Conservation (phyloP, 2,113 vertebrate species). For the Rhagologus leucostigma region DNA sequence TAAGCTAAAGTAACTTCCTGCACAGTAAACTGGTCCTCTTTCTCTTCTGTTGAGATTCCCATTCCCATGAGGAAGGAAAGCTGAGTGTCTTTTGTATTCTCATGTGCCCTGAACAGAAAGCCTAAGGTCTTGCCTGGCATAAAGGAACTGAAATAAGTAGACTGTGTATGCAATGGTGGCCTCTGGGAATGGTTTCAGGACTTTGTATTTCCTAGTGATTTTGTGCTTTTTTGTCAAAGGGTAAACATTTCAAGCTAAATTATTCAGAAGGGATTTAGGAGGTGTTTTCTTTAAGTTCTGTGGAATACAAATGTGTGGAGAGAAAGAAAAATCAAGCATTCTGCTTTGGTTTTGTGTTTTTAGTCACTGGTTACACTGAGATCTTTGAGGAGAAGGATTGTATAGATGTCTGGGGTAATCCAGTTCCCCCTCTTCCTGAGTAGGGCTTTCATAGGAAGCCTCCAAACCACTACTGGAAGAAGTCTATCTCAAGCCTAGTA, state of each 20-base stretch:
- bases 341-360: slow-evolving; percentile 18
- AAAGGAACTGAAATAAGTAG: slow-evolving; percentile 47
- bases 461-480: not conserved
- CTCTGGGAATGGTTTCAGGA: slow-evolving; percentile 56
- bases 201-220: slow-evolving; percentile 53
- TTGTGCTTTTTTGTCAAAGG: slow-evolving; percentile 49
- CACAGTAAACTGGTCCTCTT: not conserved
- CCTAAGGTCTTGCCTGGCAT: not conserved
- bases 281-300: slow-evolving; percentile 50
- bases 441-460: not conserved
- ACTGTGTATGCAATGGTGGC: not conserved
- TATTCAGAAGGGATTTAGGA: slow-evolving; percentile 68
- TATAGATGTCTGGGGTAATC: slow-evolving; percentile 8
- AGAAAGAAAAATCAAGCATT: slow-evolving; percentile 44
- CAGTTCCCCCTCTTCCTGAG: not conserved
- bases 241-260: slow-evolving; percentile 67
- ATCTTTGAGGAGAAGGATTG: slow-evolving; percentile 35
- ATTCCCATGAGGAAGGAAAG: slow-evolving; percentile 48
- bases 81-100: slow-evolving; percentile 25
- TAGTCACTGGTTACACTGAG: slow-evolving; percentile 34
- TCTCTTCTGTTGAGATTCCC: slow-evolving; percentile 24
- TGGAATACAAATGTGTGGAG: slow-evolving; percentile 55
- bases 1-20: slow-evolving; percentile 29
- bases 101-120: slow-evolving; percentile 37
- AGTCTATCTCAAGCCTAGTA: not conserved